Evolutionary conservation across 2,888 invertebrate genomes (phyloP).

Genomic region (Caenorhabditis angaria): DNA sequence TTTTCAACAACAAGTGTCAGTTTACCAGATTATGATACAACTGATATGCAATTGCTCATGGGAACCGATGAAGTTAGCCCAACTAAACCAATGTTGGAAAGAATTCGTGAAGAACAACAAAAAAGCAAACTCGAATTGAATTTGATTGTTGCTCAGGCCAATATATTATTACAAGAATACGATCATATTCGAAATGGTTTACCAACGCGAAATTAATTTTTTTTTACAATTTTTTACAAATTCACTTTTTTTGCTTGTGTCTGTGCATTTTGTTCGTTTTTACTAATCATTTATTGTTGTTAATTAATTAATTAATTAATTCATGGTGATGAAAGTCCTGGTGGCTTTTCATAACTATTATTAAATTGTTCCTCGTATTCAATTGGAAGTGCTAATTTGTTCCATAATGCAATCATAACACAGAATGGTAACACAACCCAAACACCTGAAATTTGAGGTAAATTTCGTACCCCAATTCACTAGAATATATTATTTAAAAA

Average conservation of each 20-base stretch:
- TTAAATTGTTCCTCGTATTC: conserved; percentile 43
- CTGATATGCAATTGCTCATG: conserved; percentile 47
- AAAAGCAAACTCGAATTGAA: conserved; percentile 12
- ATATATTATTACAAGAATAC: conserved; percentile 45
- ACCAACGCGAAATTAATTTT: neutral
- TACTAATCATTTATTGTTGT: conserved; percentile 5
- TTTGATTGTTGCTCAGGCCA: conserved; percentile 26
- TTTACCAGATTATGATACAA: conserved; percentile 44
- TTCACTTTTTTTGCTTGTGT: too few relatives aligned
- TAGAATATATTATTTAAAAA: neutral
- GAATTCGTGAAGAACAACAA: conserved; percentile 15
- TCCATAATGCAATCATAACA: conserved; percentile 61
- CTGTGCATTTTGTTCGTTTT: neutral
- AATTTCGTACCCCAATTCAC: too few relatives aligned
- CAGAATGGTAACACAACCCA: conserved; percentile 63
- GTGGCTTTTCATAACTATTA: conserved; percentile 44
- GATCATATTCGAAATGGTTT: conserved; percentile 42
- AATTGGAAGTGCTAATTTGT: conserved; percentile 47
- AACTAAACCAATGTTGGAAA: conserved; percentile 24
- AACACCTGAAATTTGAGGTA: conserved; percentile 27
- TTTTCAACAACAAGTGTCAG: conserved; percentile 41
- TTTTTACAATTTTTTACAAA: neutral
- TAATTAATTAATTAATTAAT: neutral
- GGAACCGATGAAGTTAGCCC: conserved; percentile 41
- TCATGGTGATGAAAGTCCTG: conserved; percentile 31